These are phyloP conservation scores for Chrysodeixis includens DNA, from an alignment of 2,888 invertebrate species.

Conservation along the genomic window DNA sequence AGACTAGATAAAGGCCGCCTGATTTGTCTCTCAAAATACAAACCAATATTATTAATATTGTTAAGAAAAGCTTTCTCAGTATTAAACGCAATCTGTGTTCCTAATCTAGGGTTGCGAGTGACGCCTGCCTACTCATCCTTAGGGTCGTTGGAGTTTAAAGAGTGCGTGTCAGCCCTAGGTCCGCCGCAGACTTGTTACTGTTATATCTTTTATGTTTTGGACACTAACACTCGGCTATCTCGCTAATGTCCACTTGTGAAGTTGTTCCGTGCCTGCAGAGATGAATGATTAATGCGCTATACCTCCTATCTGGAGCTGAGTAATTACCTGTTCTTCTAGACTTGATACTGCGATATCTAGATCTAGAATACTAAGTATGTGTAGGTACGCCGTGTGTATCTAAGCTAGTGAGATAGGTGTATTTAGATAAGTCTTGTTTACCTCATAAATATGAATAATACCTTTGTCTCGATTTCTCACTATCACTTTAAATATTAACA, in stretches of 20 bases:
- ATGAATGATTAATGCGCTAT: conserved; percentile 52
- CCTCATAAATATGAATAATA: neutral
- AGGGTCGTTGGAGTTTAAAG: neutral
- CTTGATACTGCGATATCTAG: conserved; percentile 40
- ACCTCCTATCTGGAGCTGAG: conserved; percentile 40
- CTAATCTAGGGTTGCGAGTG: conserved; percentile 3
- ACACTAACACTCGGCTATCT: conserved; percentile 45
- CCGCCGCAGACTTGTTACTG: conserved; percentile 52
- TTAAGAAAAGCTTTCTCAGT: neutral
- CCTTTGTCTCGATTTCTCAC: neutral
- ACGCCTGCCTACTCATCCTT: neutral
- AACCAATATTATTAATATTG: neutral
- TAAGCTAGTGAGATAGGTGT: conserved; percentile 10
- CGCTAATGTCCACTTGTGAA: conserved; percentile 49
- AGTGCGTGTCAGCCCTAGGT: conserved; percentile 37
- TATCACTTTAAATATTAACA: conserved; percentile 3
- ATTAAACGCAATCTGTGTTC: neutral
- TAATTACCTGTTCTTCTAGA: conserved; percentile 44
- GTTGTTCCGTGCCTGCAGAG: conserved; percentile 44
- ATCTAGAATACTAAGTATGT: conserved; percentile 36
- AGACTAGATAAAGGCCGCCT: neutral
- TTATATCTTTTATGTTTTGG: conserved; percentile 61
- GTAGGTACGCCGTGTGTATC: conserved; percentile 29
- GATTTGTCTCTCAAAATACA: neutral
- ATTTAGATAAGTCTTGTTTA: conserved; percentile 5